Percentiles rank a stretch among this genome's conserved stretches.
Conservation (phyloP, 2,888 invertebrate genomes). For the Sturmia bella region DNA sequence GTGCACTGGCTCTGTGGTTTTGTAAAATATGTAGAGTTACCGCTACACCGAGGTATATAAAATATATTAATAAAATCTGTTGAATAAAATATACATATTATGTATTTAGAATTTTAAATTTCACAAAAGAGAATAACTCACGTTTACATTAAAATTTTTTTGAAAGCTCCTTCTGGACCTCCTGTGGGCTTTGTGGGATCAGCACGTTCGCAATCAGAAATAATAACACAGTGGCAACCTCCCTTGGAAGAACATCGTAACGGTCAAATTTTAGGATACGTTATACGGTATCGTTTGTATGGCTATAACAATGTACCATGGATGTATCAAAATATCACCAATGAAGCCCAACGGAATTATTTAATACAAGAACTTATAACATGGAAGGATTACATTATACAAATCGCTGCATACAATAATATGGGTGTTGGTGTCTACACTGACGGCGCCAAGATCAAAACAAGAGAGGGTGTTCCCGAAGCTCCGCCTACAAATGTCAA, state of each 20-base stretch:
- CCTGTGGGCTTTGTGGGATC: conserved; percentile 97
- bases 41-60: conserved; percentile 81
- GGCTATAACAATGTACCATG: conserved; percentile 96
- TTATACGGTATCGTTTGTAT: conserved; percentile 93
- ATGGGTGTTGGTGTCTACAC: conserved; percentile 97
- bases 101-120: background rate
- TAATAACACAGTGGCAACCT: conserved; percentile 98
- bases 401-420: conserved; percentile 98
- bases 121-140: too few relatives aligned
- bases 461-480: conserved; percentile 97
- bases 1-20: conserved; percentile 74
- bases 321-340: conserved; percentile 95
- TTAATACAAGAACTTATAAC: conserved; percentile 96
- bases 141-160: background rate
- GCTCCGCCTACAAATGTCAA: conserved; percentile 93
- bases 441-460: conserved; percentile 94
- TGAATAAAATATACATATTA: conserved; percentile 11
- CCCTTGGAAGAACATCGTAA: conserved; percentile 97
- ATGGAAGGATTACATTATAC: conserved; percentile 98
- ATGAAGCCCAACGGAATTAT: conserved; percentile 94
- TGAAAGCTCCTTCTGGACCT: conserved; percentile 95
- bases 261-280: conserved; percentile 96
- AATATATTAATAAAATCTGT: conserved; percentile 25
- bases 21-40: conserved; percentile 79
- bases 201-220: conserved; percentile 95